Conservation (phyloP, 2,888 invertebrate genomes). For the Phyto melanocephala region DNA sequence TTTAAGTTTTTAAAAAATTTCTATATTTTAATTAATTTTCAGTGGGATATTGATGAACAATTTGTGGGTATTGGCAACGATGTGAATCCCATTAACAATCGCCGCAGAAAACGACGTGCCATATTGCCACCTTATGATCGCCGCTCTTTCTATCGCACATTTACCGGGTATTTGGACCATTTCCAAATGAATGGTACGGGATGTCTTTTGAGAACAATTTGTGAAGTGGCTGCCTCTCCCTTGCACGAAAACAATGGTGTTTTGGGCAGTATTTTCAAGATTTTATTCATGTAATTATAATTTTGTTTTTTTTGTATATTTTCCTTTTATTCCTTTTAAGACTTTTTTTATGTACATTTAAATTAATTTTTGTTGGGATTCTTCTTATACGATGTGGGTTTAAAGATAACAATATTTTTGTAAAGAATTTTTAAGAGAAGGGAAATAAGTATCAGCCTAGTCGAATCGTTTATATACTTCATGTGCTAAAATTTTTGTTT, state of each 20-base stretch:
- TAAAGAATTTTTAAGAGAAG: too few relatives aligned
- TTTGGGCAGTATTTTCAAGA: constrained; percentile 83
- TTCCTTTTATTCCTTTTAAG: neutral
- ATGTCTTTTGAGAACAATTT: constrained; percentile 84
- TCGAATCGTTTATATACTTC: too few relatives aligned
- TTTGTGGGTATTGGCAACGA: constrained; percentile 73
- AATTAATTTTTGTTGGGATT: neutral
- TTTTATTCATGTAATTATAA: constrained; percentile 84
- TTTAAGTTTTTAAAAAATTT: neutral
- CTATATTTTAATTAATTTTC: constrained; percentile 5
- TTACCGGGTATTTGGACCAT: constrained; percentile 72
- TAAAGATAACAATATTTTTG: neutral
- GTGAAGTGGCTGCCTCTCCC: constrained; percentile 81
- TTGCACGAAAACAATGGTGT: constrained; percentile 81
- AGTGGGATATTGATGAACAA: constrained; percentile 74
- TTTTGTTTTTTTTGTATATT: neutral
- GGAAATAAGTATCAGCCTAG: too few relatives aligned
- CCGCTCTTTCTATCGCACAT: constrained; percentile 72
- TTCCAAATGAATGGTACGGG: constrained; percentile 79
- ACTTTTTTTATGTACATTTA: neutral
- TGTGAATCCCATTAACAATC: constrained; percentile 73
- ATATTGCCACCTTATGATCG: constrained; percentile 68
- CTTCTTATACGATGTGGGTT: neutral
- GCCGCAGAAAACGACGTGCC: constrained; percentile 49
- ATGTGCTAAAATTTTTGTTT: neutral